Base-by-base conservation (phyloP, 1,140 invertebrate genomes). In the Drosophila carrolli region DNA sequence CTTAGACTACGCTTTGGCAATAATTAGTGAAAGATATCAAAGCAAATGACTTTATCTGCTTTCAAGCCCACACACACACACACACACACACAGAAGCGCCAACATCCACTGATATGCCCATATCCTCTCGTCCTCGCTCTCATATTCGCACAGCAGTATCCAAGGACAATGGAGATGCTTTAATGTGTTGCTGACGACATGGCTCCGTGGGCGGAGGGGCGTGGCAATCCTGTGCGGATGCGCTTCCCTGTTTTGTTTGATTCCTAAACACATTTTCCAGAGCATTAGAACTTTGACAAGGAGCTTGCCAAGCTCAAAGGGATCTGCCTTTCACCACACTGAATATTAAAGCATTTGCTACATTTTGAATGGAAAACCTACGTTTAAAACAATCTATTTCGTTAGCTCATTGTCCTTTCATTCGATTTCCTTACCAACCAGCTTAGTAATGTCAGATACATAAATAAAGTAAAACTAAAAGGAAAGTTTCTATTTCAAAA, bases 11-110 rank as follows among this genome's bases (percentile, higher is more conserved):
- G 72, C 79, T 89, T 83, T 89, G 79, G 84, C 60, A 89, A 88
- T 88, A 88, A 88, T 88, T 88, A 88, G 84, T 79, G 74, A 77
- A 78, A 89, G 83, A 88, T 88, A 88, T 88, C 84, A 88, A 89
- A 89, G 83, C 84, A 88, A 88, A 89, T 88, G 83, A 88, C 83
- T 88, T 88, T 88, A 88, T 88, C 83, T 88, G 72, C 83, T 88
- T 80, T 82, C 82, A 88, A 76, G 66, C 59, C 48, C 53, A n/a
- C n/a, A n/a, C 50, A 51, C 29, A 32, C 29, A 6, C 29, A 32
- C 29, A 32, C 29, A 32, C 6, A 32, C 5, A 60, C 41, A 76
- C 55, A 55, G 50, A 38, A 27, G 32, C 19, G 46, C 37, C 61
- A 55, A 32, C 58, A 48, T 40, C 38, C 57, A 59, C 61, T n/a